phyloP scores from a whole-genome alignment of 2,797 vertebrate genomes.

The Cyprinella venusta region DNA sequence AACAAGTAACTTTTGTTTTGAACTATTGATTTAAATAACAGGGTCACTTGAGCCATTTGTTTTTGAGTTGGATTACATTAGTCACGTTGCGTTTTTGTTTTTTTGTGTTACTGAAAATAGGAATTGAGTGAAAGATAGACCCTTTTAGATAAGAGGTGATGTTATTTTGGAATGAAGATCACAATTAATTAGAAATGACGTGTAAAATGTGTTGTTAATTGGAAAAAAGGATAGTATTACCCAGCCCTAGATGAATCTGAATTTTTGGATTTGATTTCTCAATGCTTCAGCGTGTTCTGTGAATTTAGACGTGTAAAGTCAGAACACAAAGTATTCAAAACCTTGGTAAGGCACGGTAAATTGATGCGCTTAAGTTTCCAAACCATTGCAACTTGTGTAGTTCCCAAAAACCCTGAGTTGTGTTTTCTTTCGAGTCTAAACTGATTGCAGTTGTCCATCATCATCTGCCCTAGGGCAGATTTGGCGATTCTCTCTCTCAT shows the following conservation, averaged over 20 bases:
- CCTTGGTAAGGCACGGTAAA: conserved; percentile 25
- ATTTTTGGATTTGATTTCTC: background rate
- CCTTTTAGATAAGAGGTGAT: background rate
- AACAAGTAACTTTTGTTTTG: background rate
- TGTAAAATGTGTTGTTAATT: background rate
- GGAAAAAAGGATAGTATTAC: background rate
- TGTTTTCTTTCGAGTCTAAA: background rate
- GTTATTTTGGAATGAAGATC: background rate
- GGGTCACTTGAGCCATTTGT: background rate
- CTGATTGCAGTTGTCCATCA: background rate
- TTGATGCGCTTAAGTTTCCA: conserved; percentile 40
- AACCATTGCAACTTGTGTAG: conserved; percentile 38
- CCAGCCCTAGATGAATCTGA: background rate
- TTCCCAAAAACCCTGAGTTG: conserved; percentile 22
- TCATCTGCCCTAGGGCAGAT: conserved; percentile 18
- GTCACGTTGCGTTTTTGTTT: background rate
- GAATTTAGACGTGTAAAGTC: background rate
- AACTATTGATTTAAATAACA: background rate
- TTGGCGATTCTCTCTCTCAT: background rate
- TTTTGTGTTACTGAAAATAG: background rate
- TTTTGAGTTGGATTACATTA: background rate
- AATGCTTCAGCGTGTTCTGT: background rate
- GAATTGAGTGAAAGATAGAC: background rate
- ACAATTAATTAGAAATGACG: background rate
- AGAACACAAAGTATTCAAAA: conserved; percentile 1